Evolutionary conservation across 1,140 invertebrate species (phyloP), one percentile per base, ranked within the genome.

Genomic region (Trichonephila clavipes): DNA sequence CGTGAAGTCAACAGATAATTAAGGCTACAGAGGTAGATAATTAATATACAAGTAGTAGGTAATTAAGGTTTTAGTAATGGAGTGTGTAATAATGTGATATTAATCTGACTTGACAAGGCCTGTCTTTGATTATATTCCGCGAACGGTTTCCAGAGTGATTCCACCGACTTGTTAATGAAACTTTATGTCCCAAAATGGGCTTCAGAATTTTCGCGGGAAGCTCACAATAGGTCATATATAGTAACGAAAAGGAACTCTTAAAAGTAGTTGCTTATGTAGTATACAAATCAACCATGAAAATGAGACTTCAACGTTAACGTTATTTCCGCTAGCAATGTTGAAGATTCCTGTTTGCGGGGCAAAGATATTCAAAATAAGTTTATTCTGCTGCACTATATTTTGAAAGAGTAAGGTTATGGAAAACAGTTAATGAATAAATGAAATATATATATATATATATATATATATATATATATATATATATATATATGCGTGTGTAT

Each of bases 51-150:
- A 77, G 69, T 77, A 77, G 69, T 34, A 28, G 24, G 69, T 28
- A 77, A 77, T 77, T 77, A 77, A 77, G 69, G 69, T 77, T 77
- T 77, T 77, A 77, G 69, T 77, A 77, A 77, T 77, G 69, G 69
- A 77, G 69, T 34, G 69, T 77, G 34, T 77, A 77, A 77, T 77
- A 77, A 77, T 16, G 16, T 72, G 69, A 72, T 77, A 77, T 77
- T 77, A 77, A 77, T 77, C 69, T 77, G 69, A 77, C 69, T 77
- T 77, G 69, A 77, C 69, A 77, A 77, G 69, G 24, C 28, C 24
- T 40, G 69, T 40, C 69, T 77, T 77, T 77, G 69, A 77, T 77
- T 77, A 77, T 77, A 77, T 77, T 77, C 24, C 34, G 69, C 12
- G 69, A 77, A 77, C 28, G 69, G 28, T 28, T 34, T 19, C 34